Evolutionary conservation across 2,797 vertebrate genomes (phyloP).

Genomic region (Acridotheres tristis): DNA sequence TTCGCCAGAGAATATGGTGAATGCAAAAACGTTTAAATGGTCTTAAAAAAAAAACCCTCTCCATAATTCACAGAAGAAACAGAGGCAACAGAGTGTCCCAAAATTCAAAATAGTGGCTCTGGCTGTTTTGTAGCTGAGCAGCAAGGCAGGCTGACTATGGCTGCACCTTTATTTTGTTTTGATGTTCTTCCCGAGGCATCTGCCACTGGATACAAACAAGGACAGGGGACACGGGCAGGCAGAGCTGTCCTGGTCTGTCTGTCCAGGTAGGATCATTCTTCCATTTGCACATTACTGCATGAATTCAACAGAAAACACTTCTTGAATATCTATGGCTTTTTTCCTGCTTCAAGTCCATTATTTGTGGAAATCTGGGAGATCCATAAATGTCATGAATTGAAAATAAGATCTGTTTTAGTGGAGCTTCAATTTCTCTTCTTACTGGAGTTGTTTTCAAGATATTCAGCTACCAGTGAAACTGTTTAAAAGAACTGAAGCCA

Average conservation of each 20-base stretch:
- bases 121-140: not conserved
- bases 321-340: not conserved
- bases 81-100: not conserved
- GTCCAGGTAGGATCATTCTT: not conserved
- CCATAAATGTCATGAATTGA: not conserved
- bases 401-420: not conserved
- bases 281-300: not conserved
- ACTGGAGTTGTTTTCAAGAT: not conserved
- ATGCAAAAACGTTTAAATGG: not conserved
- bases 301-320: not conserved
- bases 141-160: not conserved
- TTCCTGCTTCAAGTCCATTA: not conserved
- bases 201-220: not conserved
- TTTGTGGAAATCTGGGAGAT: not conserved
- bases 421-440: not conserved
- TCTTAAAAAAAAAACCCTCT: not conserved
- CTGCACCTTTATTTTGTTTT: not conserved
- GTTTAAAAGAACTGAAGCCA: conserved; percentile 4
- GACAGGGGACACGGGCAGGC: not conserved
- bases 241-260: not conserved
- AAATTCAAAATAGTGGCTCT: not conserved
- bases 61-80: not conserved
- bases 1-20: not conserved
- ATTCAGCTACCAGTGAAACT: not conserved
- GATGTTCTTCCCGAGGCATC: not conserved